phyloP scores from a whole-genome alignment of 2,113 vertebrate species.

The Oenanthe oenanthe region DNA sequence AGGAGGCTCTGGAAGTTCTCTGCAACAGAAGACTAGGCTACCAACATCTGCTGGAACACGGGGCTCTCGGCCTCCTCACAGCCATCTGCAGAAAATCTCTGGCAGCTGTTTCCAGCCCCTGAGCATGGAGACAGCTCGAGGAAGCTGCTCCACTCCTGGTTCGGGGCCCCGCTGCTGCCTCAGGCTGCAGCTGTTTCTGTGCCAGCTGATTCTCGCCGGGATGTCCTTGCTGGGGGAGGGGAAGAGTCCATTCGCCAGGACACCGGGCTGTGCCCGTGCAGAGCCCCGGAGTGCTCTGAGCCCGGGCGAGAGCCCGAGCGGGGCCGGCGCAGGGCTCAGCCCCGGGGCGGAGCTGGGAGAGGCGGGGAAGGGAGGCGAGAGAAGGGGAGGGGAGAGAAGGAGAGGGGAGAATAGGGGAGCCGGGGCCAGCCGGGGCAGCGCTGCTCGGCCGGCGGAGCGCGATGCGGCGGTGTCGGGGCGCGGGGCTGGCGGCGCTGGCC shows the following conservation, averaged over 20 bases:
- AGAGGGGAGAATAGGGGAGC: no score
- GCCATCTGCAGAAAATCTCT: background rate
- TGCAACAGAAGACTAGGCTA: background rate
- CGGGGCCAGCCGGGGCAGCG: no score
- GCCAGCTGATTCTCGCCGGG: no score
- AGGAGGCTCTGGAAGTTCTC: background rate
- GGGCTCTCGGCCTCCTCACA: background rate
- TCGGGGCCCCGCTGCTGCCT: background rate
- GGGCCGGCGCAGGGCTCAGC: no score
- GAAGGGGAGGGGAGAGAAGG: no score
- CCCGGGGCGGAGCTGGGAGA: no score
- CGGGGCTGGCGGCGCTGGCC: no score
- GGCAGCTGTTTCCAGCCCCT: background rate
- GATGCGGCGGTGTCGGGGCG: no score
- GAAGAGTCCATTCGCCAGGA: fast-evolving
- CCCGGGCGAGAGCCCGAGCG: no score
- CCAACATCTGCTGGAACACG: background rate
- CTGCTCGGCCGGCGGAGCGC: no score
- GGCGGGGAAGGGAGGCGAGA: no score
- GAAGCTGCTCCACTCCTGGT: background rate
- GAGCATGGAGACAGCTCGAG: background rate
- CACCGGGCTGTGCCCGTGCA: background rate
- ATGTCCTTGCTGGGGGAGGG: background rate
- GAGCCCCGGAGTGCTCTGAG: no score
- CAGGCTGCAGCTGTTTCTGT: background rate